phyloP scores from a whole-genome alignment of 2,113 vertebrate species.

The Zosterops pallidus region DNA sequence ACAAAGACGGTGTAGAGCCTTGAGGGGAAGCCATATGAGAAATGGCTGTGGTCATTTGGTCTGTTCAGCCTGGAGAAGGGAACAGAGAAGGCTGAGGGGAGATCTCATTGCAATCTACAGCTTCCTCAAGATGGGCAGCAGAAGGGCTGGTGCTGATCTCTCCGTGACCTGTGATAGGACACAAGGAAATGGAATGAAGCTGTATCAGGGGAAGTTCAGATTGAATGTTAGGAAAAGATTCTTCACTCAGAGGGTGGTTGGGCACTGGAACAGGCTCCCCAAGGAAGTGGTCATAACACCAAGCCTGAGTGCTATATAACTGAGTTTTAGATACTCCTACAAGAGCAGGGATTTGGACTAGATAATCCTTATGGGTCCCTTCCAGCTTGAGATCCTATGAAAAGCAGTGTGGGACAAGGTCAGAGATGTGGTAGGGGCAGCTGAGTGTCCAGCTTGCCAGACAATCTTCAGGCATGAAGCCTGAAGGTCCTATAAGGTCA shows the following conservation, averaged over 20 bases:
- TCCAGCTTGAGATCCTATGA: not conserved
- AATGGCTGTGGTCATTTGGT: not conserved
- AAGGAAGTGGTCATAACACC: not conserved
- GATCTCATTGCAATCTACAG: not conserved
- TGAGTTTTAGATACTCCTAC: not conserved
- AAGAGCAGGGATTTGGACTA: not conserved
- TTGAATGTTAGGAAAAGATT: not conserved
- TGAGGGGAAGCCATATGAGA: fast-evolving
- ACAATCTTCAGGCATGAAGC: not conserved
- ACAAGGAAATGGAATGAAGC: not conserved
- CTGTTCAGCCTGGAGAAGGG: not conserved
- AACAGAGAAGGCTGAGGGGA: not conserved
- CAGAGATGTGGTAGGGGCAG: not conserved
- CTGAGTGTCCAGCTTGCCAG: not conserved
- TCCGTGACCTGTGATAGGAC: not conserved
- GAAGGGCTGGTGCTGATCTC: not conserved
- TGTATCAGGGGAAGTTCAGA: not conserved
- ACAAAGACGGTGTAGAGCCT: not conserved
- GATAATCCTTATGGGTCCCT: not conserved
- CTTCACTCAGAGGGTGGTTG: not conserved
- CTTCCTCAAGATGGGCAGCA: not conserved
- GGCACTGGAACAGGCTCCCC: not conserved
- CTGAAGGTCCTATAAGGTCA: not conserved
- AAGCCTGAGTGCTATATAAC: not conserved
- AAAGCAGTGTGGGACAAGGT: not conserved